Percentiles rank a stretch among this genome's conserved stretches.
Evolutionary conservation across 2,113 vertebrate species (phyloP).

Genomic region (Sitta europaea): DNA sequence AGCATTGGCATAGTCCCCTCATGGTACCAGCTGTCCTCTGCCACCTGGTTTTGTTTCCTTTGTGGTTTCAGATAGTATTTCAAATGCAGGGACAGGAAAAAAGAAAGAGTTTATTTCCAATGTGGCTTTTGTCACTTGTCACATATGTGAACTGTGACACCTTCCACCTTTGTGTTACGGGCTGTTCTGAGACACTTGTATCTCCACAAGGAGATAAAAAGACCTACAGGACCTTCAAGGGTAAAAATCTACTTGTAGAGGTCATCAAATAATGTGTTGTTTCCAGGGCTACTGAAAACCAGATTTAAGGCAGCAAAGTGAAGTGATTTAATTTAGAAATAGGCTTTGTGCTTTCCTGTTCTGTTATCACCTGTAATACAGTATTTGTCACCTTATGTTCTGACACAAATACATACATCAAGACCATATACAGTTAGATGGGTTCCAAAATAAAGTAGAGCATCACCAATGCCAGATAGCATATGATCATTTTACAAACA

Average conservation of each 20-base stretch:
- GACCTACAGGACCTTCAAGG: neutral
- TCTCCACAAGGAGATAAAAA: neutral
- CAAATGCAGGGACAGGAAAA: neutral
- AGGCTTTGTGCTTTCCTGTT: neutral
- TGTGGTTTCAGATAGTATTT: neutral
- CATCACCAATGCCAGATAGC: neutral
- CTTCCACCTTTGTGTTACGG: fast-evolving
- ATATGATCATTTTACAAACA: neutral
- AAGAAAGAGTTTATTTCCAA: neutral
- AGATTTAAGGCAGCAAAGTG: neutral
- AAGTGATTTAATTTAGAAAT: neutral
- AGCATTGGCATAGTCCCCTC: neutral
- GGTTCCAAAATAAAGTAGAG: neutral
- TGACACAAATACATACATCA: neutral
- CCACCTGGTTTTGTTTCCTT: neutral
- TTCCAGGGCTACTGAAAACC: neutral
- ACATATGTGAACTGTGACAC: neutral
- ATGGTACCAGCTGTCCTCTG: neutral
- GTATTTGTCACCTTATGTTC: neutral
- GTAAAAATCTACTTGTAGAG: neutral
- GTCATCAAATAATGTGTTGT: neutral
- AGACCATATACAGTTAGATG: neutral
- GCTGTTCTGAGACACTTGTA: neutral
- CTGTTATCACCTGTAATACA: neutral
- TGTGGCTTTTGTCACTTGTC: neutral